These are phyloP conservation scores for Eilema sororculum DNA, from an alignment of 2,888 invertebrate species.

Conservation along the genomic window DNA sequence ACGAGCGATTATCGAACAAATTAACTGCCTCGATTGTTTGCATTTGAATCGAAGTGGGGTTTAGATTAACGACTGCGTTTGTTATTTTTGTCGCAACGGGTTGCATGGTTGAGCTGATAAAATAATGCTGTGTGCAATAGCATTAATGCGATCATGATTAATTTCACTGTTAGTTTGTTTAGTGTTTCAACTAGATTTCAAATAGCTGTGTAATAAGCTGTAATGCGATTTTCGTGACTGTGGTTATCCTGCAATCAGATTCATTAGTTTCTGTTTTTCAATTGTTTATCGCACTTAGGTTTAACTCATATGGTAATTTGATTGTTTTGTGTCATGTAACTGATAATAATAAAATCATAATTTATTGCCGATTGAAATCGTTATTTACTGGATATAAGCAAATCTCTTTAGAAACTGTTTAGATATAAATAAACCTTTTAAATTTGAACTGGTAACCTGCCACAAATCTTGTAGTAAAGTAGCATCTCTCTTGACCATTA, in stretches of 20 bases:
- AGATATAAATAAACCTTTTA: too few species aligned
- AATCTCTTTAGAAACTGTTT: too few species aligned
- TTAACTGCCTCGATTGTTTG: constrained; percentile 13
- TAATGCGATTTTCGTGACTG: not conserved
- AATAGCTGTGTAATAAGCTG: not conserved
- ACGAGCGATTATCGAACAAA: constrained; percentile 14
- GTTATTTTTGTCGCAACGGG: constrained; percentile 4
- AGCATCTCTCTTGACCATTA: not conserved
- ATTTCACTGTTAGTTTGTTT: not conserved
- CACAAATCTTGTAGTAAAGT: not conserved
- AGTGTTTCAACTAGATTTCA: not conserved
- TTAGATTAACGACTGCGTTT: constrained; percentile 6
- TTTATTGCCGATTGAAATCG: too few species aligned
- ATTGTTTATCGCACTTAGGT: too few species aligned
- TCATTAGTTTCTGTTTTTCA: too few species aligned
- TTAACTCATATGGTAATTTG: too few species aligned
- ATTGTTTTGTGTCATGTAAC: too few species aligned
- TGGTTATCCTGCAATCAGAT: not conserved
- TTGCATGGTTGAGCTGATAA: constrained; percentile 2
- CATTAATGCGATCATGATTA: not conserved
- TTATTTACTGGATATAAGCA: too few species aligned
- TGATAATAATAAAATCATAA: too few species aligned
- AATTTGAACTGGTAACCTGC: not conserved
- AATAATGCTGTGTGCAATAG: not conserved
- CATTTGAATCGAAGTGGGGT: constrained; percentile 5